Evolutionary conservation across 2,888 invertebrate species (phyloP).

Genomic region (Drosophila falleni): DNA sequence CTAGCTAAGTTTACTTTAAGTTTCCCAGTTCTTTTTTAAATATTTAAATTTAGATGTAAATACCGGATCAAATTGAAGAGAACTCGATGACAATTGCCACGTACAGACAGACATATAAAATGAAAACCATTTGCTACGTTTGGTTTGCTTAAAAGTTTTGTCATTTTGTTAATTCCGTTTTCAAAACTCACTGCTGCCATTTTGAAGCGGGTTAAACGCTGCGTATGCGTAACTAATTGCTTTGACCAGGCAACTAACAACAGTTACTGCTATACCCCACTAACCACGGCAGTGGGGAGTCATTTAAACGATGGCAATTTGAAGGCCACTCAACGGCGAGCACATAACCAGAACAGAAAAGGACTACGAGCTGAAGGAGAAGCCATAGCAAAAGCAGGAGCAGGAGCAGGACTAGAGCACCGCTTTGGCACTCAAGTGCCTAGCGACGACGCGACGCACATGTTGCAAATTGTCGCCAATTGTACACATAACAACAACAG

Average conservation of each 20-base stretch:
- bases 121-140: constrained; percentile 39
- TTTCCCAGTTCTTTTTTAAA: background rate
- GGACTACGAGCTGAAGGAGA: constrained; percentile 11
- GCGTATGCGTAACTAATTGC: constrained; percentile 69
- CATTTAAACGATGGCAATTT: constrained; percentile 68
- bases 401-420: constrained; percentile 4
- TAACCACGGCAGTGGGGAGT: constrained; percentile 24
- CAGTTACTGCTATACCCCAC: constrained; percentile 23
- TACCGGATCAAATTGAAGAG: background rate
- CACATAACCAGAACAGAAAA: constrained; percentile 14
- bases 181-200: constrained; percentile 19
- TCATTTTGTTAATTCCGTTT: constrained; percentile 46
- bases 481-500: constrained; percentile 8
- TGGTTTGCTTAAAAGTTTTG: constrained; percentile 49
- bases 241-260: constrained; percentile 60
- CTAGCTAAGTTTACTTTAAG: background rate
- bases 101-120: constrained; percentile 13
- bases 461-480: constrained; percentile 71
- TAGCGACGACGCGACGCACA: constrained; percentile 60
- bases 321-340: constrained; percentile 58
- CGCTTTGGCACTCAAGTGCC: constrained; percentile 42
- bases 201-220: constrained; percentile 50
- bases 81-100: constrained; percentile 14
- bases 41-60: background rate
- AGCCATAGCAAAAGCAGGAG: constrained; percentile 7